Base-by-base conservation (phyloP, 1,140 invertebrate genomes). In the Camponotus vicinus region DNA sequence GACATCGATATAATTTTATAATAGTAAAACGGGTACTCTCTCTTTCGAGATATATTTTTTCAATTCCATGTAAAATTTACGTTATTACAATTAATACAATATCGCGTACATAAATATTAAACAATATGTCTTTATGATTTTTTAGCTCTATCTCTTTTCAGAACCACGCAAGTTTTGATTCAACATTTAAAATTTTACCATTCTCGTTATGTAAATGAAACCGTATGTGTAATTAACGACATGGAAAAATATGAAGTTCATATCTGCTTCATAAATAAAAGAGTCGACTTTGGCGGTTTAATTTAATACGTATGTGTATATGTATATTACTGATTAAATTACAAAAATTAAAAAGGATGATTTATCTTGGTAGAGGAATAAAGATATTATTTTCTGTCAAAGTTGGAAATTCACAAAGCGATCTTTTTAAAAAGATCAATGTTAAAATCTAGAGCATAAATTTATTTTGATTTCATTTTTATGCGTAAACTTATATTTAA, bases 41-140 rank as follows among this genome's bases (percentile, higher is more conserved):
- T 52, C 13, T 52, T 52, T 52, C 15, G 49, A 52, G 45, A 55
- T 21, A 13, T 79, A 55, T 67, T 55, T 80, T 67, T 55, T 80
- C 0, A 13, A 11, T 67, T 80, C 32, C 34, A 6, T 18, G 40
- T 15, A 37, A 40, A 67, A 5, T 40, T 40, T 18, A 32, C 8
- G 7, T 80, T 70, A 27, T 64, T 64, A 64, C 15, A 2, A 59
- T n/a, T 63, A 76, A 15, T n/a, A 45, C 5, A 42, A 59, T 11
- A 27, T n/a, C n/a, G 9, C 7, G 0, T 49, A 32, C 37, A 42
- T 2, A 61, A 79, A 8, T 37, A 78, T 52, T 55, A 11, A 69
- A 69, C 13, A 15, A 0, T 37, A 5, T 27, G 27, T 6, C 34
- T 61, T 76, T n/a, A 32, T 6, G 13, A 75, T 75, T 32, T 77